Evolutionary conservation across 2,113 vertebrate species (phyloP), one percentile per base, ranked within the genome.

Genomic region (Smithornis capensis): DNA sequence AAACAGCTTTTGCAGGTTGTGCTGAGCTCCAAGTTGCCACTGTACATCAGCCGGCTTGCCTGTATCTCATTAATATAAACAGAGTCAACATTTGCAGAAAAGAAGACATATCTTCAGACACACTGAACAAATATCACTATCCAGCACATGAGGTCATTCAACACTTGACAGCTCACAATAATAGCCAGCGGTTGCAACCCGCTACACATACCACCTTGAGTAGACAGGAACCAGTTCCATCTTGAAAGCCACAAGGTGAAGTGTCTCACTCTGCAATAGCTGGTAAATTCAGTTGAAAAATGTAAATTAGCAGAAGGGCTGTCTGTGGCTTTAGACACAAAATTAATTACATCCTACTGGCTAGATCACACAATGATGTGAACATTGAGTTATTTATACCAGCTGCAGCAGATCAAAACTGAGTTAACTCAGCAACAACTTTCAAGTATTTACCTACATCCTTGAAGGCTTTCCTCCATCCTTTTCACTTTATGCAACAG

Each of bases 151-250:
- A 78, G n/a, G 47, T 47, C 12, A 4, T 75, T 59, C 40, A 77
- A 68, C 21, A 27, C 56, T 69, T 3, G 0, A 22, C 16, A 57
- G 33, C 18, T 75, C 38, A 21, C 42, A 62, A 25, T 0, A 0
- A 44, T 0, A 65, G 70, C 28, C 42, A 64, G 24, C 75, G 23
- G n/a, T 2, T 94, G 67, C 28, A 89, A 35, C 28, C 17, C 93
- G 63, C 6, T 53, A 69, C 40, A 69, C 7, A 28, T 2, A 33
- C 21, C 31, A 60, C n/a, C 5, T 50, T 70, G 14, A 57, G 45
- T 45, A 80, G 31, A 76, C 10, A 86, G 79, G 38, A 90, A 90
- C 12, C 27, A 59, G 75, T 9, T 33, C 22, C 59, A 71, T 0
- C 27, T 38, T 22, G 27, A 82, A 82, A 91, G 37, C 29, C 11